phyloP scores from a whole-genome alignment of 2,888 invertebrate genomes.

The Pediacus dermestoides region DNA sequence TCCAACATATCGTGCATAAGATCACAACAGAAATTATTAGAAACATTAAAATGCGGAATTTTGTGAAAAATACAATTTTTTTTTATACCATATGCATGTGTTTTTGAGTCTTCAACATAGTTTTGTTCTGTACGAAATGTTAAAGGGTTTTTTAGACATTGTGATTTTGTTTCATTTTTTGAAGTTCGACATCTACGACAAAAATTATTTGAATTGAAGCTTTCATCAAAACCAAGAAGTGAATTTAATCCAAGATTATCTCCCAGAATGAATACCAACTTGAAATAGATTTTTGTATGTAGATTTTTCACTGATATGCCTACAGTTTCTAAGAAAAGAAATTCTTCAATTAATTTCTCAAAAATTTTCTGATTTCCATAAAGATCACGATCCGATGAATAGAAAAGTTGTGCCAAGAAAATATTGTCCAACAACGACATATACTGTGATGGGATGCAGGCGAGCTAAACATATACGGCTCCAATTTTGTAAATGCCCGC shows the following conservation, averaged over 20 bases:
- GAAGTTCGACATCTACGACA: slow-evolving; percentile 14
- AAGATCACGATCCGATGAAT: slow-evolving; percentile 8
- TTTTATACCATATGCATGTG: slow-evolving; percentile 10
- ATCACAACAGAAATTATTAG: slow-evolving; percentile 12
- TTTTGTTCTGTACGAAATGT: slow-evolving; percentile 12
- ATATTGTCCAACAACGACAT: slow-evolving; percentile 12
- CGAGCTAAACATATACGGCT: slow-evolving; percentile 9
- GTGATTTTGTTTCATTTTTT: slow-evolving; percentile 12
- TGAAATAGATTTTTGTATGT: slow-evolving; percentile 9
- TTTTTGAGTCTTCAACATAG: slow-evolving; percentile 9
- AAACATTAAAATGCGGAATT: slow-evolving; percentile 10
- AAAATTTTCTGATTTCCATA: slow-evolving; percentile 8
- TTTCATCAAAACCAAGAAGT: slow-evolving; percentile 14
- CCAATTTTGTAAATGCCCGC: slow-evolving; percentile 16
- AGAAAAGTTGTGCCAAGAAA: slow-evolving; percentile 12
- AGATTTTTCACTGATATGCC: slow-evolving; percentile 5
- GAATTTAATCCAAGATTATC: slow-evolving; percentile 13
- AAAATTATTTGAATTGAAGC: slow-evolving; percentile 15
- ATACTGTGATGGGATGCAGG: slow-evolving; percentile 13
- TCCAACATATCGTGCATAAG: slow-evolving; percentile 18
- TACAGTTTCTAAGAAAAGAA: slow-evolving; percentile 9
- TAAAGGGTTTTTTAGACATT: slow-evolving; percentile 3
- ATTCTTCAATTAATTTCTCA: slow-evolving; percentile 8
- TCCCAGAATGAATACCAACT: slow-evolving; percentile 10
- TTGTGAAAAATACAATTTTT: slow-evolving; percentile 13